Evolutionary conservation across 2,888 invertebrate species (phyloP).

Genomic region (Sinelater perroti): DNA sequence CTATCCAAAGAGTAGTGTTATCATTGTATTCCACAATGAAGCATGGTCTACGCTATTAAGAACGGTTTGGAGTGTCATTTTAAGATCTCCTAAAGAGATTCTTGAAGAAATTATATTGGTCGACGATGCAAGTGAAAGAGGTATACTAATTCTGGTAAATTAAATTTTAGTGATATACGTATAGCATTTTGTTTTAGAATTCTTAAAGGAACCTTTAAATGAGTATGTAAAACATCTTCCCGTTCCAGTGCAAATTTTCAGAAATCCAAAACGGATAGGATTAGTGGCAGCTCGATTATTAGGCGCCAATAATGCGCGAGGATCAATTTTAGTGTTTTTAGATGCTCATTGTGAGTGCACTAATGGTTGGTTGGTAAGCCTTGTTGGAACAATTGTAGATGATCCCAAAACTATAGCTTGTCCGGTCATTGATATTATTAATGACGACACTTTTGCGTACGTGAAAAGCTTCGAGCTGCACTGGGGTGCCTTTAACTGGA

Average conservation of each 20-base stretch:
- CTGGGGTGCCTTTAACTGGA: conserved; percentile 99
- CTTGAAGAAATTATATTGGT: conserved; percentile 87
- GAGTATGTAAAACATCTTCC: conserved; percentile 70
- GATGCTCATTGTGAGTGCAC: conserved; percentile 96
- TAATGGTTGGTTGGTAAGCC: conserved; percentile 71
- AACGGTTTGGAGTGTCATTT: conserved; percentile 93
- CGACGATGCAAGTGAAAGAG: conserved; percentile 88
- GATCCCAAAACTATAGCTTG: conserved; percentile 75
- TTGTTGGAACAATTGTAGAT: conserved; percentile 65
- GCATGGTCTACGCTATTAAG: conserved; percentile 97
- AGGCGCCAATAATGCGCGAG: conserved; percentile 76
- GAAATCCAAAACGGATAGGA: conserved; percentile 75
- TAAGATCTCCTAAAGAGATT: conserved; percentile 81
- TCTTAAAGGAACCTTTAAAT: conserved; percentile 71
- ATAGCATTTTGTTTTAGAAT: conserved; percentile 61
- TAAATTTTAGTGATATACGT: conserved; percentile 15
- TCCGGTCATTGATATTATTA: conserved; percentile 93
- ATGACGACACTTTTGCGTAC: conserved; percentile 95
- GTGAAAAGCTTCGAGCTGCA: conserved; percentile 94
- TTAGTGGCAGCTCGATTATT: conserved; percentile 83
- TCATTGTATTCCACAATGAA: conserved; percentile 99
- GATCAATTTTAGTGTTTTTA: conserved; percentile 85
- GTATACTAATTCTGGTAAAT: too few species aligned
- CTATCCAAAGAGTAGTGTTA: conserved; percentile 87
- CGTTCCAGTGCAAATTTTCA: conserved; percentile 71